phyloP scores from a whole-genome alignment of 1,140 invertebrate species.

The Colletes latitarsis region DNA sequence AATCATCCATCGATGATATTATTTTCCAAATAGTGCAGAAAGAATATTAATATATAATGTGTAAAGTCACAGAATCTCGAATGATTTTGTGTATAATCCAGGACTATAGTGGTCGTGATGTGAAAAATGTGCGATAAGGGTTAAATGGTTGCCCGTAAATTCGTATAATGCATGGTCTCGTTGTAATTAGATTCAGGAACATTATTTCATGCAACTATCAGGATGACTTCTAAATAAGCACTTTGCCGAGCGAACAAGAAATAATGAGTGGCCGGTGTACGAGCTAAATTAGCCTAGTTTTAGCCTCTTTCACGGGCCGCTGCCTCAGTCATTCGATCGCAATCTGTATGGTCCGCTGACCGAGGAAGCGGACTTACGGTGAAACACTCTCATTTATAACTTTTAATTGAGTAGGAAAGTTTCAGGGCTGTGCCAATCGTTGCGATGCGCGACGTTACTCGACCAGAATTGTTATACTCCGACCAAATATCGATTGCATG shows the following conservation, averaged over 20 bases:
- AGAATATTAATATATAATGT: no score
- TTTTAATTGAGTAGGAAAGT: conserved; percentile 69
- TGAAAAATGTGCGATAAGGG: no score
- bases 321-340: conserved; percentile 22
- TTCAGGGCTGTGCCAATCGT: conserved; percentile 45
- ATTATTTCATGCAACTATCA: not conserved
- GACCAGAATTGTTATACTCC: conserved; percentile 30
- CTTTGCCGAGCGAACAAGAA: not conserved
- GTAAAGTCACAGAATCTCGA: no score
- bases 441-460: conserved; percentile 13
- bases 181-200: not conserved
- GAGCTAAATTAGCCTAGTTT: conserved; percentile 44
- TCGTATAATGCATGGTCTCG: no score
- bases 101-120: no score
- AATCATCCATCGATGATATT: no score
- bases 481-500: conserved; percentile 36
- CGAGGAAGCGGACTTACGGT: conserved; percentile 52
- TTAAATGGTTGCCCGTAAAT: no score
- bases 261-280: not conserved
- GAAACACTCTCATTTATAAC: conserved; percentile 68
- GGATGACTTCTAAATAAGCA: not conserved
- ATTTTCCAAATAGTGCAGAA: no score
- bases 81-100: no score
- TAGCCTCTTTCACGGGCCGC: conserved; percentile 29
- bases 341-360: conserved; percentile 37